These are phyloP conservation scores for Chlorodrepanis virens DNA, from an alignment of 2,113 vertebrate genomes.

Conservation along the genomic window DNA sequence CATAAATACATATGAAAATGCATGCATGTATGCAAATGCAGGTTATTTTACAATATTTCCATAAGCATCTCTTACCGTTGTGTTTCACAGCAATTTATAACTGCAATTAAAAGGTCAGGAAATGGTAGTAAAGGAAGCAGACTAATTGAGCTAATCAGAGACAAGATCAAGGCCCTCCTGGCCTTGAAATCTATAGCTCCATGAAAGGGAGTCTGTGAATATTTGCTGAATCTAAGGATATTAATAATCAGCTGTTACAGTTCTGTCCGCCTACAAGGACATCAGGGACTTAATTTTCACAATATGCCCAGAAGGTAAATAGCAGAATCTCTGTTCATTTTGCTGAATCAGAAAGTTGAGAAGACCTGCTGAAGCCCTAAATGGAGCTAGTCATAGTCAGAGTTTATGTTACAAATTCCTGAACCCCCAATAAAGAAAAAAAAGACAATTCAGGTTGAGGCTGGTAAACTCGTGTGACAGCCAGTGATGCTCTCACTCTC, in stretches of 20 bases:
- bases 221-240: background rate
- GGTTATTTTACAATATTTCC: background rate
- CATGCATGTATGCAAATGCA: background rate
- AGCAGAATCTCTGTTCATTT: background rate
- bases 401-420: background rate
- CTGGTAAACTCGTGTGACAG: background rate
- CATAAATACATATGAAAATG: background rate
- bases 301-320: background rate
- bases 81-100: conserved; percentile 44
- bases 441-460: background rate
- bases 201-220: background rate
- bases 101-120: conserved; percentile 60
- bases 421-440: background rate
- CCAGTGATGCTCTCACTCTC: background rate
- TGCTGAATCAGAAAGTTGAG: background rate
- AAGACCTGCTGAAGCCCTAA: background rate
- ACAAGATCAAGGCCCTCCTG: conserved; percentile 16
- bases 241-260: background rate
- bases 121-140: conserved; percentile 51
- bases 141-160: conserved; percentile 64
- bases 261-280: background rate
- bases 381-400: background rate
- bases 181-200: background rate
- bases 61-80: background rate
- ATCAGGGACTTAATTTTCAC: background rate